phyloP scores from a whole-genome alignment of 2,113 vertebrate species.

The Smithornis capensis region DNA sequence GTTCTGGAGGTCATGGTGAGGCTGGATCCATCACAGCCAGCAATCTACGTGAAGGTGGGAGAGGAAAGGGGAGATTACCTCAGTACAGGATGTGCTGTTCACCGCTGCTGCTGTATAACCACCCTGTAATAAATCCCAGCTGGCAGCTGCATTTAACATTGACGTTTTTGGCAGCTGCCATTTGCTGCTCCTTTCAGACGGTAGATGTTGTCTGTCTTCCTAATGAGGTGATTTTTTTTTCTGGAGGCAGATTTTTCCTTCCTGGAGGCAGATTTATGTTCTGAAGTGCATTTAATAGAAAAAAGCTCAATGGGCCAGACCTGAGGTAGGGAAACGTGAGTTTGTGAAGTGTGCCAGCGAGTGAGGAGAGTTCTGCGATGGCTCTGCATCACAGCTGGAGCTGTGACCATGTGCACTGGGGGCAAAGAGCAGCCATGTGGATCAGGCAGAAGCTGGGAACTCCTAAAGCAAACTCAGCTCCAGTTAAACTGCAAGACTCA shows the following conservation, averaged over 20 bases:
- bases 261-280: constrained; percentile 25
- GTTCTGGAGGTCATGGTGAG: background rate
- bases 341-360: background rate
- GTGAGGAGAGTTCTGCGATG: fast-evolving
- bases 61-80: background rate
- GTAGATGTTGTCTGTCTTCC: constrained; percentile 49
- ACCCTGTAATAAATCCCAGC: constrained; percentile 42
- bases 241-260: background rate
- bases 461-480: background rate
- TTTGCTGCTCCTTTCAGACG: constrained; percentile 47
- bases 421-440: background rate
- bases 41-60: background rate
- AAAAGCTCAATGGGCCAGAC: constrained; percentile 13
- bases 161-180: constrained; percentile 51
- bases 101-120: background rate
- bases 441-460: background rate
- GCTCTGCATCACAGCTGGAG: background rate
- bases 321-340: background rate
- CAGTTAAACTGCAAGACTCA: background rate
- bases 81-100: background rate
- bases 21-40: background rate
- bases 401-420: background rate
- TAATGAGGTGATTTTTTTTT: constrained; percentile 14
- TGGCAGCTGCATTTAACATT: constrained; percentile 54
- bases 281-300: background rate